Percentiles rank a stretch among this genome's conserved stretches.
Conservation (phyloP, 2,888 invertebrate genomes). For the Drosophila peninsularis region DNA sequence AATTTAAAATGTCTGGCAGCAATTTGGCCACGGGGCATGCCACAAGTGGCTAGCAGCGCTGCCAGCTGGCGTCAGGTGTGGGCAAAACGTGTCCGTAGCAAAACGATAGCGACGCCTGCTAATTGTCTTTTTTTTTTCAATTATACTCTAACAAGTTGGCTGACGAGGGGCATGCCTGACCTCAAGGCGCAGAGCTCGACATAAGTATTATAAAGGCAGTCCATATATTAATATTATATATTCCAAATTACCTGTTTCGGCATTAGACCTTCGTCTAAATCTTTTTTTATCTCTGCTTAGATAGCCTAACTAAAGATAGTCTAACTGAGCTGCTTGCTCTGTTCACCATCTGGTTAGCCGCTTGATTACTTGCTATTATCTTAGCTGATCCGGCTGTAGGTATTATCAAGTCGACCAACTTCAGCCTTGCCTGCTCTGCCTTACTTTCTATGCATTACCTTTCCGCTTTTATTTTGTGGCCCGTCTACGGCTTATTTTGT, state of each 20-base stretch:
- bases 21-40: conserved; percentile 69
- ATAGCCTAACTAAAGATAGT: no score
- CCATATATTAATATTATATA: no score
- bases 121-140: conserved; percentile 36
- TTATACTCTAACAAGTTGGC: conserved; percentile 6
- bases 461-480: conserved; percentile 33
- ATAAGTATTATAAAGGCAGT: no score
- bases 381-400: neutral
- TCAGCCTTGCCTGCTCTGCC: neutral
- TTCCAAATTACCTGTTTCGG: no score
- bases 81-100: conserved; percentile 44
- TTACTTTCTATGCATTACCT: conserved; percentile 19
- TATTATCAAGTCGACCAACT: conserved; percentile 25
- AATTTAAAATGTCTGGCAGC: conserved; percentile 51
- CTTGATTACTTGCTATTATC: neutral
- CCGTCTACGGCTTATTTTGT: conserved; percentile 73
- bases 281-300: no score
- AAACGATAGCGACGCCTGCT: conserved; percentile 15
- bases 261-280: no score
- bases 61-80: conserved; percentile 34
- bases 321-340: neutral
- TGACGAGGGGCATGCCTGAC: neutral
- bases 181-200: neutral
- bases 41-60: conserved; percentile 64
- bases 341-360: neutral